Percentiles rank a stretch among this genome's conserved stretches.
phyloP scores from a whole-genome alignment of 2,888 invertebrate genomes.

The Brenthis ino region DNA sequence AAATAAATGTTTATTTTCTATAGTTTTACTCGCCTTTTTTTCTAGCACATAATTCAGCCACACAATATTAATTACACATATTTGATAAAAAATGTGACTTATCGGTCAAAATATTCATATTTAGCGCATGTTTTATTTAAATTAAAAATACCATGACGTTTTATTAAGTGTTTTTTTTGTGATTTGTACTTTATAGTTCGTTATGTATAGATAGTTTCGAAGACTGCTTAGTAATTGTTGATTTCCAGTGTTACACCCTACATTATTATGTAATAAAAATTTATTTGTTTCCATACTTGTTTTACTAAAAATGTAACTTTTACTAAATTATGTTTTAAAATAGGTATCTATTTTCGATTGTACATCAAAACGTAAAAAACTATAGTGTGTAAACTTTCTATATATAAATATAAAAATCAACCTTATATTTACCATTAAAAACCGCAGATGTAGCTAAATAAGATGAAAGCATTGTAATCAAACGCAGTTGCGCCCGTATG shows the following conservation, averaged over 20 bases:
- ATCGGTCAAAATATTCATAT: background rate
- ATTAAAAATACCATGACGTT: background rate
- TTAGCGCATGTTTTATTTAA: background rate
- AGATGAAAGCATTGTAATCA: slow-evolving; percentile 61
- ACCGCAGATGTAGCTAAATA: slow-evolving; percentile 39
- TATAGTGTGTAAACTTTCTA: background rate
- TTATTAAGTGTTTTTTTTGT: slow-evolving; percentile 1
- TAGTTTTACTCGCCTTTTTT: too few species aligned
- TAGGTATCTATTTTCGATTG: too few species aligned
- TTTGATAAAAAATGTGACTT: background rate
- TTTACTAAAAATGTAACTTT: slow-evolving; percentile 4
- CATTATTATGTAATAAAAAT: slow-evolving; percentile 22
- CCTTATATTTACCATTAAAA: slow-evolving; percentile 14
- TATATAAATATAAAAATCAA: background rate
- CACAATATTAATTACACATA: too few species aligned
- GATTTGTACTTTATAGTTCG: background rate
- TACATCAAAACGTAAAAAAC: background rate
- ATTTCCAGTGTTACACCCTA: slow-evolving; percentile 13
- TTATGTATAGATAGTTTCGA: background rate
- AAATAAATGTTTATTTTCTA: too few species aligned
- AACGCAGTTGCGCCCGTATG: slow-evolving; percentile 49
- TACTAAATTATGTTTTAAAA: too few species aligned
- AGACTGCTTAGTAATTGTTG: slow-evolving; percentile 25
- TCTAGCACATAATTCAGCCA: too few species aligned
- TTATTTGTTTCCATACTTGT: slow-evolving; percentile 35